A percentile compares a stretch with the other conserved stretches of the same genome.
Evolutionary conservation across 2,888 invertebrate genomes (phyloP).

Genomic region (Sericinus montela): DNA sequence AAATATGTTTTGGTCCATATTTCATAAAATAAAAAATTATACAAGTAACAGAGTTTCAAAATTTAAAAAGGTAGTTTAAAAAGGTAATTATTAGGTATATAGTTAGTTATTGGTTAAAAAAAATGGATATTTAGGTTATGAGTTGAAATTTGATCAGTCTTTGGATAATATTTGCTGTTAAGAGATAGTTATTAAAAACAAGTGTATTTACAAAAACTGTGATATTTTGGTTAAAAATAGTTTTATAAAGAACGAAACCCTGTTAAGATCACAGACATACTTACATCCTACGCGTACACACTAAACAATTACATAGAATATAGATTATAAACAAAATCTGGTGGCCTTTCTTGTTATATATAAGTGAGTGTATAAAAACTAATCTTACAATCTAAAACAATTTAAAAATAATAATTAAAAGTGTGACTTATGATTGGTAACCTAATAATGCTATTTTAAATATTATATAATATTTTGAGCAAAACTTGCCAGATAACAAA

Average conservation of each 20-base stretch:
- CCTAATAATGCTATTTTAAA: no score
- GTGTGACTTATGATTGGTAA: no score
- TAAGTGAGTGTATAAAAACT: neutral
- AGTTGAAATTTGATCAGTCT: no score
- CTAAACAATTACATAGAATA: neutral
- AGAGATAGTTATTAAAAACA: neutral
- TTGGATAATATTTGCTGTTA: neutral
- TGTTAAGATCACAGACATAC: conserved; percentile 3
- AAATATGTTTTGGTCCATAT: neutral
- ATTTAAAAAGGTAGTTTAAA: no score
- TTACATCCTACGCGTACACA: neutral
- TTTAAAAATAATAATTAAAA: no score
- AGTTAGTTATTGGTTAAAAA: no score
- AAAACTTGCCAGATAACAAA: neutral
- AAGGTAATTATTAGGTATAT: no score
- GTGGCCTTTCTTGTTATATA: neutral
- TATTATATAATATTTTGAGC: neutral
- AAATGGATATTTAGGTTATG: no score
- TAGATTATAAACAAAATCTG: neutral
- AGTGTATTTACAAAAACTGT: neutral
- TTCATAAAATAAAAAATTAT: neutral
- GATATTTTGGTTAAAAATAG: neutral
- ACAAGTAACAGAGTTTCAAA: neutral
- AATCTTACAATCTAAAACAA: neutral
- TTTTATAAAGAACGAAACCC: neutral